phyloP scores from a whole-genome alignment of 1,140 invertebrate genomes.

The Schlechtendalia chinensis region DNA sequence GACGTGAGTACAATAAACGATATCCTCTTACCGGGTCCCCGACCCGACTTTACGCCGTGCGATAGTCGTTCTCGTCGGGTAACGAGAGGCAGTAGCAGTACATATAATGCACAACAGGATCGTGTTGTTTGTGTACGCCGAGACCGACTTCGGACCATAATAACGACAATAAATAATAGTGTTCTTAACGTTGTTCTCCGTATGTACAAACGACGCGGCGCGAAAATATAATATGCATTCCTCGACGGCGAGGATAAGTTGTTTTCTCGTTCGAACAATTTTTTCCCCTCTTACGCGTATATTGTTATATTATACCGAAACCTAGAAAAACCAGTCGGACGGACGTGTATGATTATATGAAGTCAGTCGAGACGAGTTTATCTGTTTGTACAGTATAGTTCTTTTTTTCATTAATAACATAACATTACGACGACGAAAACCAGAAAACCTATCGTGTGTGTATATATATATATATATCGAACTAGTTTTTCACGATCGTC shows the following conservation, averaged over 20 bases:
- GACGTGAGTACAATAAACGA: slow-evolving; percentile 61
- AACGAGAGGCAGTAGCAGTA: too few relatives aligned
- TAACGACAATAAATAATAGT: background rate
- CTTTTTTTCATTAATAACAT: background rate
- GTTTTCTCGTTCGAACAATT: background rate
- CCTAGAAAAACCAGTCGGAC: background rate
- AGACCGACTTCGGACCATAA: background rate
- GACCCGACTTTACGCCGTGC: too few relatives aligned
- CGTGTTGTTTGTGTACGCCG: too few relatives aligned
- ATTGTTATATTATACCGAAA: background rate
- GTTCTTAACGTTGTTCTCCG: background rate
- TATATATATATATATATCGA: too few relatives aligned
- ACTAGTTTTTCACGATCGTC: too few relatives aligned
- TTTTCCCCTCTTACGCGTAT: background rate
- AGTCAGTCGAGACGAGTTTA: background rate
- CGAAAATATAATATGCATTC: background rate
- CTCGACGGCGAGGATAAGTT: background rate
- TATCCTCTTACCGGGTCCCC: too few relatives aligned
- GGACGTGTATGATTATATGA: background rate
- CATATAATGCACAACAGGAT: too few relatives aligned
- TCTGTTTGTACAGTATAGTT: background rate
- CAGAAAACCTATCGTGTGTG: too few relatives aligned
- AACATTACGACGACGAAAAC: background rate
- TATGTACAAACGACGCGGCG: background rate
- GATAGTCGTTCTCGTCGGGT: too few relatives aligned